Evolutionary conservation across 1,140 invertebrate species (phyloP).

Genomic region (Magallana angulata): DNA sequence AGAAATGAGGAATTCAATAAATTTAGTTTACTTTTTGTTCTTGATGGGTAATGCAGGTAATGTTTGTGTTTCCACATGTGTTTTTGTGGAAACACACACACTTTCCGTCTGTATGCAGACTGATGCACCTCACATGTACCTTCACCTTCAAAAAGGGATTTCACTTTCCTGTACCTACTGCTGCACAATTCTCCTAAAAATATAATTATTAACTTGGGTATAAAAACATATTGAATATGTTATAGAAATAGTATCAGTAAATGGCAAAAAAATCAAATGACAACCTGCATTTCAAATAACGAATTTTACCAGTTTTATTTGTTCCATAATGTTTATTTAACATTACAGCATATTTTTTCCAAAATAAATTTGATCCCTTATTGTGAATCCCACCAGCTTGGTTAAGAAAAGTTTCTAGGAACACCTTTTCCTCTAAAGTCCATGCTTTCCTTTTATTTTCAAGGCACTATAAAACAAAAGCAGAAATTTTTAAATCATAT

Average conservation of each 20-base stretch:
- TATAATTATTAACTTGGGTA: too few relatives aligned
- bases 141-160: background rate
- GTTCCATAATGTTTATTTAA: too few relatives aligned
- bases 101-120: background rate
- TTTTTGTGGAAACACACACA: background rate
- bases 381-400: background rate
- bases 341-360: too few relatives aligned
- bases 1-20: too few relatives aligned
- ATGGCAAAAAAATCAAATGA: background rate
- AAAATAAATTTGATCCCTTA: too few relatives aligned
- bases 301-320: slow-evolving; percentile 22
- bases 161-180: background rate
- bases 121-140: background rate
- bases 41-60: background rate
- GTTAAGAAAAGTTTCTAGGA: background rate
- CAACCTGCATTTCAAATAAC: background rate
- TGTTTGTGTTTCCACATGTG: background rate
- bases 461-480: too few relatives aligned
- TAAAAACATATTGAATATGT: too few relatives aligned
- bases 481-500: too few relatives aligned
- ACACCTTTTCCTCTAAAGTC: background rate
- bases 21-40: background rate
- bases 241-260: too few relatives aligned
- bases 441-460: slow-evolving; percentile 9
- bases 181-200: background rate